Conservation (phyloP, 2,113 vertebrate species). For the Tautogolabrus adspersus region DNA sequence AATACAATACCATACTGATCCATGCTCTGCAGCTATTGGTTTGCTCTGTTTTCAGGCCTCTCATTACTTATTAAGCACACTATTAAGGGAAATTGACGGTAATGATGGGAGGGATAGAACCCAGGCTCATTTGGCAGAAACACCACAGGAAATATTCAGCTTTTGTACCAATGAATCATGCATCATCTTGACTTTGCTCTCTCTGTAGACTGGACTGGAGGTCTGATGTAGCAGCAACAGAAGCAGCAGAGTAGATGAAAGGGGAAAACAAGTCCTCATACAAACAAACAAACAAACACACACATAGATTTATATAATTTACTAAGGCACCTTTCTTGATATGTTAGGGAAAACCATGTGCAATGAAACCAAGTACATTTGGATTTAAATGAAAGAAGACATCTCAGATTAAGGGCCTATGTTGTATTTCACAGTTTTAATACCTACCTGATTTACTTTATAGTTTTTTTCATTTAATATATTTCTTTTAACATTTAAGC, state of each 20-base stretch:
- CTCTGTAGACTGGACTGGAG: conserved; percentile 29
- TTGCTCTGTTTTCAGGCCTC: conserved; percentile 45
- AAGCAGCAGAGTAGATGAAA: not conserved
- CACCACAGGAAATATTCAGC: conserved; percentile 72
- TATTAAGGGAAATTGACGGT: conserved; percentile 72
- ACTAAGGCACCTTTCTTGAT: not conserved
- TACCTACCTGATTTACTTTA: not conserved
- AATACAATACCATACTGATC: not conserved
- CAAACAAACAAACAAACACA: not conserved
- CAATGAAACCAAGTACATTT: not conserved
- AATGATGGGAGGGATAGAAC: conserved; percentile 65
- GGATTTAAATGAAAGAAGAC: not conserved
- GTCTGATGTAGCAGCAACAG: conserved; percentile 3
- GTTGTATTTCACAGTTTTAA: not conserved
- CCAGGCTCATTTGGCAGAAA: conserved; percentile 70
- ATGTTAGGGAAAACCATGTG: not conserved
- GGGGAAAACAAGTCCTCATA: not conserved
- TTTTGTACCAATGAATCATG: conserved; percentile 66
- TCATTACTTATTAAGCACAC: conserved; percentile 78
- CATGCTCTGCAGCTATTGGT: conserved; percentile 22
- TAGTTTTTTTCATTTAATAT: no score
- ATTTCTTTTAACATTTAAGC: no score
- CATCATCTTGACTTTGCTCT: conserved; percentile 63
- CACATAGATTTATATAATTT: not conserved
- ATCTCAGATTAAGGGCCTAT: not conserved